A percentile compares a stretch with the other conserved stretches of the same genome.
Conservation (phyloP, 2,888 invertebrate species). For the Gymnosoma rotundatum region DNA sequence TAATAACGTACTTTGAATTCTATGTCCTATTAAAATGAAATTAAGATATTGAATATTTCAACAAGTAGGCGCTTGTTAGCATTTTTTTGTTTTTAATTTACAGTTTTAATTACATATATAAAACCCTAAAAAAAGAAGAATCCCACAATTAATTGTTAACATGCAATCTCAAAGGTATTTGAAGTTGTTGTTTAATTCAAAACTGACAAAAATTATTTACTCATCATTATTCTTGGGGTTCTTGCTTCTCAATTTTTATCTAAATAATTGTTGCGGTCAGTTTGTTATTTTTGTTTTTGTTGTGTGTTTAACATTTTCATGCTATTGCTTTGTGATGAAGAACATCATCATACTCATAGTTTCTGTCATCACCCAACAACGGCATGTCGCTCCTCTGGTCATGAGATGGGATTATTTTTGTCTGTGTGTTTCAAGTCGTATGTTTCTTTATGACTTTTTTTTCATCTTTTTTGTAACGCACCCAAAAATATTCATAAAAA, state of each 20-base stretch:
- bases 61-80: no score
- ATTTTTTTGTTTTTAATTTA: slow-evolving; percentile 3
- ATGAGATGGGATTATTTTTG: slow-evolving; percentile 20
- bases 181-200: not conserved
- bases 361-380: slow-evolving; percentile 60
- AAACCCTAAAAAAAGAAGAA: slow-evolving; percentile 44
- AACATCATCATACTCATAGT: slow-evolving; percentile 50
- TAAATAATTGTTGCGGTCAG: slow-evolving; percentile 57
- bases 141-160: slow-evolving; percentile 76
- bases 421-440: slow-evolving; percentile 21
- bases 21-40: no score
- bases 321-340: slow-evolving; percentile 40
- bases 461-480: slow-evolving; percentile 42
- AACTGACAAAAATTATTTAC: slow-evolving; percentile 16
- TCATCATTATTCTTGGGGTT: not conserved
- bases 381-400: slow-evolving; percentile 43
- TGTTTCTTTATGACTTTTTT: not conserved
- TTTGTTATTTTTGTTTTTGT: slow-evolving; percentile 24
- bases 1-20: not conserved
- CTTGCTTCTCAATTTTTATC: slow-evolving; percentile 8
- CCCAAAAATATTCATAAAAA: slow-evolving; percentile 46
- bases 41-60: no score
- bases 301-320: slow-evolving; percentile 13
- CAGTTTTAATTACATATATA: slow-evolving; percentile 18
- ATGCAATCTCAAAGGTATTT: slow-evolving; percentile 74